phyloP scores from a whole-genome alignment of 2,888 invertebrate species.

The Hirtodrosophila histrioides region DNA sequence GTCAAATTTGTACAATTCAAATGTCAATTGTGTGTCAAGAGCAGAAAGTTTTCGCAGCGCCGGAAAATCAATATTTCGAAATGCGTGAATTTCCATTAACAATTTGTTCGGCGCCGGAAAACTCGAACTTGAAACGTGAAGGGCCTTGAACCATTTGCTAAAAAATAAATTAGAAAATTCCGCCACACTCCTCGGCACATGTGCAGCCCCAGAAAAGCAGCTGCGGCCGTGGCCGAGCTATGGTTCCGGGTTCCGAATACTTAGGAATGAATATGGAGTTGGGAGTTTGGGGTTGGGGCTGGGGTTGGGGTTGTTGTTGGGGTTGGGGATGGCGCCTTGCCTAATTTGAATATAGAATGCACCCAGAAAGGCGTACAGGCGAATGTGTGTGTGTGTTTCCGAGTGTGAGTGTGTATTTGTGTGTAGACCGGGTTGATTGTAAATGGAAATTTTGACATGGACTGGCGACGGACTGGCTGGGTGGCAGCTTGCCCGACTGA shows the following conservation, averaged over 20 bases:
- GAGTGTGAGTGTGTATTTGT: conserved; percentile 30
- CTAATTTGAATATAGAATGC: conserved; percentile 72
- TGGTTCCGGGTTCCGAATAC: conserved; percentile 23
- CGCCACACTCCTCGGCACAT: conserved; percentile 67
- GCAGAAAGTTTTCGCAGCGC: conserved; percentile 52
- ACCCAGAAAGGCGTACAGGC: conserved; percentile 25
- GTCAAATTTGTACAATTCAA: conserved; percentile 76
- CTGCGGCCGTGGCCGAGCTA: conserved; percentile 18
- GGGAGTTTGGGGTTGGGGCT: conserved; percentile 29
- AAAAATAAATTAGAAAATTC: conserved; percentile 84
- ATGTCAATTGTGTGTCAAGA: conserved; percentile 65
- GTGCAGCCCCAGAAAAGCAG: conserved; percentile 49
- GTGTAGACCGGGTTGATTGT: conserved; percentile 44
- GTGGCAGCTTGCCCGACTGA: conserved; percentile 32
- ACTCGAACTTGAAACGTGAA: conserved; percentile 68
- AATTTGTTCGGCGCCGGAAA: conserved; percentile 65
- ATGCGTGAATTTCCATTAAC: conserved; percentile 72
- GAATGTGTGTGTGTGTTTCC: conserved; percentile 12
- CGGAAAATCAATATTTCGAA: conserved; percentile 75
- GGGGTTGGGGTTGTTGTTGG: conserved; percentile 9
- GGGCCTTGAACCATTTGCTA: conserved; percentile 83
- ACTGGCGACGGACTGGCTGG: conserved; percentile 43
- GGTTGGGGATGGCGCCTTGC: conserved; percentile 54
- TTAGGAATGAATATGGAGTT: conserved; percentile 18
- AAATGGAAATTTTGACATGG: conserved; percentile 61